phyloP scores from a whole-genome alignment of 1,140 invertebrate genomes.

The Helicoverpa zea region DNA sequence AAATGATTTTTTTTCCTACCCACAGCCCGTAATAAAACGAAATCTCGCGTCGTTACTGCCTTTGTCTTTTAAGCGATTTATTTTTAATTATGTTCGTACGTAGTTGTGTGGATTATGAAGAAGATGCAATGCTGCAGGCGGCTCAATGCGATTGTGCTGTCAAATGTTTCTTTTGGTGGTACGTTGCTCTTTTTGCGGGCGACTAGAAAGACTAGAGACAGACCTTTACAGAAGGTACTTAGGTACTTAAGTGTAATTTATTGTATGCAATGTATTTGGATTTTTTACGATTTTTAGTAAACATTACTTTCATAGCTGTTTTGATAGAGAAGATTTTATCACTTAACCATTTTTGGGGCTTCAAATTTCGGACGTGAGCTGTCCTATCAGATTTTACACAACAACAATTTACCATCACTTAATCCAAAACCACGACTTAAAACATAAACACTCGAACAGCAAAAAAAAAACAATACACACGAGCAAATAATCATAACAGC shows the following conservation, averaged over 20 bases:
- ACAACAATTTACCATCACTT: neutral
- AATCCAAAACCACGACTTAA: neutral
- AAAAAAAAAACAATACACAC: conserved; percentile 40
- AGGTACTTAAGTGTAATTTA: too few relatives aligned
- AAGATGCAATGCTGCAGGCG: conserved; percentile 23
- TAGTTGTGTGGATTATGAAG: conserved; percentile 41
- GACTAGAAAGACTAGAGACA: too few relatives aligned
- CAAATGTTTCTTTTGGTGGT: neutral
- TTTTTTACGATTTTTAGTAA: too few relatives aligned
- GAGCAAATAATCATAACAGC: conserved; percentile 72
- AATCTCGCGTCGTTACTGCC: conserved; percentile 73
- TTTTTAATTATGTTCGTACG: conserved; percentile 76
- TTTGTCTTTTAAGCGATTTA: conserved; percentile 84
- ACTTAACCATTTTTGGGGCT: too few relatives aligned
- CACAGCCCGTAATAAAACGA: conserved; percentile 74
- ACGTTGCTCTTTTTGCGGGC: too few relatives aligned
- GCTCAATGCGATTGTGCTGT: conserved; percentile 9
- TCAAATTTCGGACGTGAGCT: too few relatives aligned
- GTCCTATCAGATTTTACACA: too few relatives aligned
- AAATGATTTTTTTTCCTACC: conserved; percentile 80
- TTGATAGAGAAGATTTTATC: too few relatives aligned
- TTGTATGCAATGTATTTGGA: too few relatives aligned
- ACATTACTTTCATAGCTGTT: too few relatives aligned
- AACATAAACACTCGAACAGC: neutral
- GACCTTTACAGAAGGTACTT: too few relatives aligned